A percentile compares a stretch with the other conserved stretches of the same genome.
phyloP scores from a whole-genome alignment of 2,888 invertebrate species.

The Euproctis similis region DNA sequence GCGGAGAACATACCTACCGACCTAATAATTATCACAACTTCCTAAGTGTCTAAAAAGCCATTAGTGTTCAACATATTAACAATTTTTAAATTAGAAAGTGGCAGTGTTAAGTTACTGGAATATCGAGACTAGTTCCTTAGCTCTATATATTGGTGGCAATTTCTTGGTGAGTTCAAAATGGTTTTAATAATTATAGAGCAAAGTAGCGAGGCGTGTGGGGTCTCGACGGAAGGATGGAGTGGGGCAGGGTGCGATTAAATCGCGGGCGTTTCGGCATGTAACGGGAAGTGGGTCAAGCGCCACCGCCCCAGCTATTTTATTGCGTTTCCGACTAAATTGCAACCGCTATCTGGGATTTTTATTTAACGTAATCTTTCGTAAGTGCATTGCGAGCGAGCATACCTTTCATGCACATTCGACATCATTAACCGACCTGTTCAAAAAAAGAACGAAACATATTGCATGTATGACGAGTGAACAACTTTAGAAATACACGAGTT shows the following conservation, averaged over 20 bases:
- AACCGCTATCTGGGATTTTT: slow-evolving; percentile 45
- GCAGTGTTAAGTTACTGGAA: no score
- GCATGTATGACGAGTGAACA: no score
- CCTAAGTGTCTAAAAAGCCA: no score
- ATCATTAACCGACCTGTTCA: no score
- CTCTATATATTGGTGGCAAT: slow-evolving; percentile 43
- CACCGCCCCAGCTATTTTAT: slow-evolving; percentile 68
- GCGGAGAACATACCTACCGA: no score
- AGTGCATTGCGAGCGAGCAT: slow-evolving; percentile 15
- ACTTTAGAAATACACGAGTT: no score
- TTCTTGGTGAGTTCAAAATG: slow-evolving; percentile 54
- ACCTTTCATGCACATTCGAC: slow-evolving; percentile 5
- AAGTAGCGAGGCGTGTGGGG: slow-evolving; percentile 64
- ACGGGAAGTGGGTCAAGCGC: slow-evolving; percentile 73
- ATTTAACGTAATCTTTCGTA: slow-evolving; percentile 20
- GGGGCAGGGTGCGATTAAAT: slow-evolving; percentile 68
- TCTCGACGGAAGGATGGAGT: slow-evolving; percentile 59
- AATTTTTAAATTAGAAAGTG: no score
- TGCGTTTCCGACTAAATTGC: slow-evolving; percentile 67
- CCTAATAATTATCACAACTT: no score
- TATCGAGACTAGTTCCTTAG: no score
- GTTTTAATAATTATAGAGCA: slow-evolving; percentile 68
- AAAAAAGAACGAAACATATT: no score
- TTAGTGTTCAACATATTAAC: no score
- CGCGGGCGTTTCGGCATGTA: slow-evolving; percentile 72